These are phyloP conservation scores for Tortrix viridana DNA, from an alignment of 2,888 invertebrate species.

Conservation along the genomic window DNA sequence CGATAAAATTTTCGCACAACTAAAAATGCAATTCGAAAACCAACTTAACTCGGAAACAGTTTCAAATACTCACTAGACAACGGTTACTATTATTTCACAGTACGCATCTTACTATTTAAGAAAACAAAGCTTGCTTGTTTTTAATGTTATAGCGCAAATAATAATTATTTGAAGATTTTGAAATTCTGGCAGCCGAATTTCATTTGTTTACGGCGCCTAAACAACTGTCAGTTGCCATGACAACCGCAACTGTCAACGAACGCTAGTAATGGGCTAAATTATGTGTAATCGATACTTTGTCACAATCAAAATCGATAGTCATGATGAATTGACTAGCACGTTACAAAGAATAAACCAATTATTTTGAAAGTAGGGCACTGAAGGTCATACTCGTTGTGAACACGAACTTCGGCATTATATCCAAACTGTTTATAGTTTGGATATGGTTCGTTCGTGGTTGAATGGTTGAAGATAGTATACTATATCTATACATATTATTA, in stretches of 20 bases:
- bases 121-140: constrained; percentile 43
- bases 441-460: too few species aligned
- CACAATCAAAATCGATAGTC: constrained; percentile 30
- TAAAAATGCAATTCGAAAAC: constrained; percentile 36
- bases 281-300: constrained; percentile 62
- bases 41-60: constrained; percentile 15
- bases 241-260: constrained; percentile 69
- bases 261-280: constrained; percentile 56
- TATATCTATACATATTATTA: too few species aligned
- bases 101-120: constrained; percentile 55
- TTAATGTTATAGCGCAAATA: constrained; percentile 49
- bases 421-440: too few species aligned
- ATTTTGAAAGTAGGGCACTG: constrained; percentile 21
- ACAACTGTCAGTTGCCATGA: constrained; percentile 69
- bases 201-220: constrained; percentile 79
- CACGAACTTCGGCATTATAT: background rate
- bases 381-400: constrained; percentile 12
- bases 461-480: too few species aligned
- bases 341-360: constrained; percentile 15
- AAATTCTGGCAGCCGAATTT: constrained; percentile 62
- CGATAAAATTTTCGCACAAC: constrained; percentile 44
- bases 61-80: constrained; percentile 55
- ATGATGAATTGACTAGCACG: constrained; percentile 26
- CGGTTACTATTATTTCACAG: constrained; percentile 47
- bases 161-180: constrained; percentile 58